These are phyloP conservation scores for Ormia ochracea DNA, from an alignment of 2,888 invertebrate genomes.

Conservation along the genomic window DNA sequence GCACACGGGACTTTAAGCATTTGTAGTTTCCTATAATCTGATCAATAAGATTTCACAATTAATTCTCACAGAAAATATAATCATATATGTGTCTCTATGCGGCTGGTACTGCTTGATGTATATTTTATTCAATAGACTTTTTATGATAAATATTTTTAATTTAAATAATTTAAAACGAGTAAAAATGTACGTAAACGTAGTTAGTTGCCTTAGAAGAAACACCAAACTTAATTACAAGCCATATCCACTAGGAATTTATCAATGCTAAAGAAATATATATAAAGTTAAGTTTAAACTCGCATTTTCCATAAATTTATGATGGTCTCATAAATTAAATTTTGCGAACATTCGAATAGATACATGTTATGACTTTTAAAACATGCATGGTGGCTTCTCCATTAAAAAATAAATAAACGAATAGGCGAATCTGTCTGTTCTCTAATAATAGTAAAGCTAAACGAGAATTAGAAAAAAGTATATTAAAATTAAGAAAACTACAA, in stretches of 20 bases:
- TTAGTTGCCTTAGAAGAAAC: constrained; percentile 2
- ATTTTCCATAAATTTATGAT: constrained; percentile 41
- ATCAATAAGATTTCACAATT: too few relatives aligned
- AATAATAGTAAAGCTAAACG: not conserved
- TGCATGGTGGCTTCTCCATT: not conserved
- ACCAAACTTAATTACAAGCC: constrained; percentile 25
- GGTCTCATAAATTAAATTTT: constrained; percentile 40
- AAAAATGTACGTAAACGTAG: not conserved
- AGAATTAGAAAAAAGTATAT: not conserved
- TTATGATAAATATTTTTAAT: not conserved
- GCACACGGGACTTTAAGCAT: too few relatives aligned
- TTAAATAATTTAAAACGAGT: not conserved
- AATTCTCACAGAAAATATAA: too few relatives aligned
- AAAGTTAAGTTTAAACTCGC: not conserved
- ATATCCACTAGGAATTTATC: constrained; percentile 14
- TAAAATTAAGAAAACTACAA: not conserved
- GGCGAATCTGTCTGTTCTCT: not conserved
- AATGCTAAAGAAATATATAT: constrained; percentile 8
- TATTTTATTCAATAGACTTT: not conserved
- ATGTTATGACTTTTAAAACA: not conserved
- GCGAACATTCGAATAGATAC: not conserved
- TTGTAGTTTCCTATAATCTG: too few relatives aligned
- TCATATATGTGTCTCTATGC: too few relatives aligned
- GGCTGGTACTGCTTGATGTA: too few relatives aligned
- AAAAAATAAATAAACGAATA: not conserved